Evolutionary conservation across 2,797 vertebrate genomes (phyloP).

Genomic region (Halcyon chelicuti): DNA sequence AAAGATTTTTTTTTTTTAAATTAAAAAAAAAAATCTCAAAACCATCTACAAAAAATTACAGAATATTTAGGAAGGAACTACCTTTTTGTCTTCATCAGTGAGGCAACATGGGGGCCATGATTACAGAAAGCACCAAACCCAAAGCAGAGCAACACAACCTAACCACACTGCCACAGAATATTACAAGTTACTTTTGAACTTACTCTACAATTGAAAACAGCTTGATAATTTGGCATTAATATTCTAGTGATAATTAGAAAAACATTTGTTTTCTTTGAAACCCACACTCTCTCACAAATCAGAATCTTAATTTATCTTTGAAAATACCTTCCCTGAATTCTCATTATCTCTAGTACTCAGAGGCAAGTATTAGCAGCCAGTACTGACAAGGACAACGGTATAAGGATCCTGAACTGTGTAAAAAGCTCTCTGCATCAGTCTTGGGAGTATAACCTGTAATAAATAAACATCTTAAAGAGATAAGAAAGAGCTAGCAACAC

Average conservation of each 20-base stretch:
- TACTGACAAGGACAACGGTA: not conserved
- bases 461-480: rapidly evolving
- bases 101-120: not conserved
- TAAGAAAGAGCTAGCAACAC: not conserved
- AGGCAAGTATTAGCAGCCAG: not conserved
- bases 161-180: not conserved
- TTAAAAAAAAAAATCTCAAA: not conserved
- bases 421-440: not conserved
- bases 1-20: not conserved
- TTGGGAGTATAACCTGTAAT: not conserved
- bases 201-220: not conserved
- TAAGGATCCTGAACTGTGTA: not conserved
- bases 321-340: not conserved
- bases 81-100: not conserved
- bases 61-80: not conserved
- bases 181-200: not conserved
- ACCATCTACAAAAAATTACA: not conserved
- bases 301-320: not conserved
- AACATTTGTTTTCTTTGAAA: not conserved
- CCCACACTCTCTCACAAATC: not conserved
- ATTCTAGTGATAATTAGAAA: not conserved
- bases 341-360: not conserved
- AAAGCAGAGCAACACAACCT: not conserved
- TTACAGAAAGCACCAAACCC: not conserved
- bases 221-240: not conserved